phyloP scores from a whole-genome alignment of 1,140 invertebrate species.

The Portunus trituberculatus region DNA sequence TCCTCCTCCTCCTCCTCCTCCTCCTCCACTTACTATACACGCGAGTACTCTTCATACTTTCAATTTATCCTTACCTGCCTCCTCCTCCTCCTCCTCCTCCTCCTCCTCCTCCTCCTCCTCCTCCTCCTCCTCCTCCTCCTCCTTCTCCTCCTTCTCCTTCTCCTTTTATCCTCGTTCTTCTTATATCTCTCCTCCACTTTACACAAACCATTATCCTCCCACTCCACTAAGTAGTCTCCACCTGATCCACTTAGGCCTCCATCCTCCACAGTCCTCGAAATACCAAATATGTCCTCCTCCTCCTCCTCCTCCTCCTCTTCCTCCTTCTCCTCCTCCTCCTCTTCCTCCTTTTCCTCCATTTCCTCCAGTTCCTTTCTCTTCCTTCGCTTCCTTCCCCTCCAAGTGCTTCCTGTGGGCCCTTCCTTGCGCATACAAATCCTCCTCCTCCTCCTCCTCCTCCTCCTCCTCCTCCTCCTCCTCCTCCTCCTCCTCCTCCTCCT shows the following conservation, averaged over 20 bases:
- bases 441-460: background rate
- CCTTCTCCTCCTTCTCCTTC: background rate
- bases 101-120: too few relatives aligned
- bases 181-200: background rate
- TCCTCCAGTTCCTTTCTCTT: background rate
- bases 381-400: background rate
- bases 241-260: background rate
- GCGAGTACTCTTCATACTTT: too few relatives aligned
- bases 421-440: background rate
- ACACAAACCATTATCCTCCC: background rate
- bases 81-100: too few relatives aligned
- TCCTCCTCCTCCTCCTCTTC: background rate
- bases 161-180: background rate
- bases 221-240: background rate
- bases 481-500: too few relatives aligned
- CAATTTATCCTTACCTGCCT: too few relatives aligned
- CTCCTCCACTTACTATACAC: too few relatives aligned
- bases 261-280: background rate
- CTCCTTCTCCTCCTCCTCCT: background rate
- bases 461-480: too few relatives aligned
- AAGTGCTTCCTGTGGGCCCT: background rate
- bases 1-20: too few relatives aligned
- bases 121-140: background rate
- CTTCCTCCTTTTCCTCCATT: background rate
- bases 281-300: background rate